Percentiles rank a stretch among this genome's conserved stretches.
Evolutionary conservation across 1,140 invertebrate genomes (phyloP).

Genomic region (Metaphire vulgaris): DNA sequence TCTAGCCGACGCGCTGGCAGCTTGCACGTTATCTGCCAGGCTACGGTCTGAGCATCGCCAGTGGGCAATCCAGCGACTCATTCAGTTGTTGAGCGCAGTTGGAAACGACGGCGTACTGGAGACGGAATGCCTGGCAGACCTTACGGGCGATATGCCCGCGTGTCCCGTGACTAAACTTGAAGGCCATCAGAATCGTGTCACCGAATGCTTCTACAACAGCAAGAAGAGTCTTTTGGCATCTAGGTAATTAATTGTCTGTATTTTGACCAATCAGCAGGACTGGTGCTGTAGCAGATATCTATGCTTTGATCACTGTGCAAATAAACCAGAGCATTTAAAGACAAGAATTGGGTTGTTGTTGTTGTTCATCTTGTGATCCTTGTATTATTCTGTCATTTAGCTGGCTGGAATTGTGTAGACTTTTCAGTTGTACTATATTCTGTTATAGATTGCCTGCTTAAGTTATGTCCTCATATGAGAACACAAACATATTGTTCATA

Average conservation of each 20-base stretch:
- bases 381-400: too few species aligned
- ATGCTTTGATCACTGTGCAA: too few species aligned
- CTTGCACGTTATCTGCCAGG: conserved; percentile 58
- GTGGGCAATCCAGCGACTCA: conserved; percentile 61
- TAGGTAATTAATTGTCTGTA: conserved; percentile 38
- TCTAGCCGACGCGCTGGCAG: conserved; percentile 61
- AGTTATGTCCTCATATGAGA: too few species aligned
- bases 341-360: too few species aligned
- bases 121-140: conserved; percentile 36
- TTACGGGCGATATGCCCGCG: conserved; percentile 47
- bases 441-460: too few species aligned
- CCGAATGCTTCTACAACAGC: conserved; percentile 50
- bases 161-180: conserved; percentile 52
- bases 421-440: too few species aligned
- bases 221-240: conserved; percentile 55
- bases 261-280: too few species aligned
- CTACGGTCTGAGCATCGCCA: conserved; percentile 54
- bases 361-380: too few species aligned
- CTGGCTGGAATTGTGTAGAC: too few species aligned
- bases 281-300: too few species aligned
- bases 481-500: too few species aligned
- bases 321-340: too few species aligned
- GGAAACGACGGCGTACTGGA: conserved; percentile 11
- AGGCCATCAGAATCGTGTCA: conserved; percentile 58
- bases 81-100: conserved; percentile 42